Percentiles rank a stretch among this genome's conserved stretches.
Conservation (phyloP, 2,113 vertebrate species). For the Tauraco erythrolophus region DNA sequence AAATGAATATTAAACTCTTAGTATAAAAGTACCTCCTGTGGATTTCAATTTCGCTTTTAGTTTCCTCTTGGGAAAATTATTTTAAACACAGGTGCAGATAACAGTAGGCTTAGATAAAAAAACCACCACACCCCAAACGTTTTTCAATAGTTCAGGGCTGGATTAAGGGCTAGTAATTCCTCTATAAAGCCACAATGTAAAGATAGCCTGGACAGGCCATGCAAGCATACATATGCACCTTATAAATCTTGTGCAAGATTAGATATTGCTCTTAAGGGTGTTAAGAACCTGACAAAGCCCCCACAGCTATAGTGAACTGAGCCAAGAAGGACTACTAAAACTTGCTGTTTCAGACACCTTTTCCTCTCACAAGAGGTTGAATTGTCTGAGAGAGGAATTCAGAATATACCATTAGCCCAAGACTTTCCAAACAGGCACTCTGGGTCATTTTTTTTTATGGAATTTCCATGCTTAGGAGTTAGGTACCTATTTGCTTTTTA, state of each 20-base stretch:
- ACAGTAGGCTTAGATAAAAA: slow-evolving; percentile 14
- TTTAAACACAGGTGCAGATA: slow-evolving; percentile 42
- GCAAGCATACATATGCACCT: not conserved
- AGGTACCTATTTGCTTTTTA: not conserved
- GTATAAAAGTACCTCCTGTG: slow-evolving; percentile 28
- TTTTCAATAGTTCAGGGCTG: slow-evolving; percentile 12
- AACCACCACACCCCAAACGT: not conserved
- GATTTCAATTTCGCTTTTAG: slow-evolving; percentile 61
- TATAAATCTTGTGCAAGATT: slow-evolving; percentile 3
- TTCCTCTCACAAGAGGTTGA: not conserved
- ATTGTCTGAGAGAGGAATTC: not conserved
- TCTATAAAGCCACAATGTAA: slow-evolving; percentile 13
- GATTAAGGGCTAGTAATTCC: not conserved
- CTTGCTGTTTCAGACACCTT: not conserved
- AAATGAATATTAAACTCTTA: slow-evolving; percentile 17
- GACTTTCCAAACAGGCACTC: not conserved
- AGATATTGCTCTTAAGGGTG: slow-evolving; percentile 6
- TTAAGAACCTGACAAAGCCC: not conserved
- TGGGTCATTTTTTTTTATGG: not conserved
- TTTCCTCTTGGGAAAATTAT: slow-evolving; percentile 33
- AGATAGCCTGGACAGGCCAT: not conserved
- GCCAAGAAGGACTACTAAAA: not conserved
- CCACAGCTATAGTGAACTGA: not conserved
- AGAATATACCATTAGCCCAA: not conserved
- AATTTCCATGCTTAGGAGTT: not conserved